These are phyloP conservation scores for Amphiprion ocellaris DNA, from an alignment of 2,113 vertebrate species.

Conservation along the genomic window DNA sequence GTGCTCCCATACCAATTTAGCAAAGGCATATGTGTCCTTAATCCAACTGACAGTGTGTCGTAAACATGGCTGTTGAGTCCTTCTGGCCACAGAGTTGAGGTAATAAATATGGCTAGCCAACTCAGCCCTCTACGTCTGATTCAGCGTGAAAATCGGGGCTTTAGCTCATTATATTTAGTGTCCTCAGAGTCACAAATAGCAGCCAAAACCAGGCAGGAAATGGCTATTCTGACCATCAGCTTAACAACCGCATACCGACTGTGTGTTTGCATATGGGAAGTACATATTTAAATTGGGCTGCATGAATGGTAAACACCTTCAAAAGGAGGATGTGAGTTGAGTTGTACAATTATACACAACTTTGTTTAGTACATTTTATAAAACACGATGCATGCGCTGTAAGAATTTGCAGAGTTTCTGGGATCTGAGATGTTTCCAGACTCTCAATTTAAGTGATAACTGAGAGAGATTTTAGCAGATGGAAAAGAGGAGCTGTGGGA, in stretches of 20 bases:
- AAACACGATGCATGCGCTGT: slow-evolving; percentile 15
- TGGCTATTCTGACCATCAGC: slow-evolving; percentile 54
- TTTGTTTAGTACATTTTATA: slow-evolving; percentile 14
- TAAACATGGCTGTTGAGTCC: slow-evolving; percentile 66
- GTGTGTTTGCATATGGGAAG: background rate
- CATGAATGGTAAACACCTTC: slow-evolving; percentile 34
- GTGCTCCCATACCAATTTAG: slow-evolving; percentile 62
- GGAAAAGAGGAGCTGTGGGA: slow-evolving; percentile 46
- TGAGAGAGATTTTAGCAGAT: slow-evolving; percentile 46
- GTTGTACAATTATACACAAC: slow-evolving; percentile 16
- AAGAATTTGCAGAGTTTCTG: slow-evolving; percentile 24
- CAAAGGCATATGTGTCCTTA: slow-evolving; percentile 67
- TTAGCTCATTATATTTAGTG: slow-evolving; percentile 68
- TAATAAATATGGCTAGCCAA: slow-evolving; percentile 64
- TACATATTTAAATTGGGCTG: slow-evolving; percentile 21
- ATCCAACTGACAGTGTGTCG: slow-evolving; percentile 63
- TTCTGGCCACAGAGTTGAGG: slow-evolving; percentile 66
- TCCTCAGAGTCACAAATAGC: slow-evolving; percentile 65
- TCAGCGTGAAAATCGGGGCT: slow-evolving; percentile 68
- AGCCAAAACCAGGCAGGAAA: slow-evolving; percentile 59
- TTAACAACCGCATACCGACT: slow-evolving; percentile 50
- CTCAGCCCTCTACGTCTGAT: slow-evolving; percentile 62
- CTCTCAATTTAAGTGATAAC: slow-evolving; percentile 17
- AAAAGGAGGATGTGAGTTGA: slow-evolving; percentile 10
- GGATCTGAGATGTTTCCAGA: slow-evolving; percentile 32